Evolutionary conservation across 2,888 invertebrate genomes (phyloP), one percentile per base, ranked within the genome.

Genomic region (Nebria salina): DNA sequence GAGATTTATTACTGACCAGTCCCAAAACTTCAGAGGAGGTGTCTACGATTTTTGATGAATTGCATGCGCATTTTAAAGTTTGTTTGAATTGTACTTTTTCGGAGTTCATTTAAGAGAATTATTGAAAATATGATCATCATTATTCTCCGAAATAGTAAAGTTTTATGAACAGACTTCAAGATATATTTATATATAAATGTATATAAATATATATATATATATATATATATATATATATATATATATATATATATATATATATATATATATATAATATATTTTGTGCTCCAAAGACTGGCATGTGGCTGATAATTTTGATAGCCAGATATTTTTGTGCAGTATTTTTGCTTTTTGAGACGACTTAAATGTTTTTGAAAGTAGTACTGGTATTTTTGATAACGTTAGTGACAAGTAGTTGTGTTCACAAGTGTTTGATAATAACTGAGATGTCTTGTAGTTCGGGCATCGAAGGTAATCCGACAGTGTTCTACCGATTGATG

Each of bases 381-480:
- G 81, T 54, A 54, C 54, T 54, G 11, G 13, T 54, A 54, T 54
- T 11, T 54, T 54, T 54, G 34, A 34, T 34, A 34, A 34, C 34
- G 34, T 34, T 34, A 34, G 34, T 4, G 34, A 34, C 54, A 54
- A 54, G 13, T 54, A 54, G 54, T 13, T 54, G 13, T 13, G 54
- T 54, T 54, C 3, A 13, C 34, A 34, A 34, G 34, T 34, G 34
- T 34, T 34, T 34, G 34, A 34, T 34, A 34, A 34, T 34, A 34
- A 34, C 34, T 34, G 54, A 54, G 54, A 13, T 54, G 54, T 13
- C 54, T 8, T 54, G 54, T 93, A 97, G 97, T 92, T 97, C 97
- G 88, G 97, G 97, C 85, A 98, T 98, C 89, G 97, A 97, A 89
- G 96, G 96, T 90, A 98, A 97, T 90, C 97, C 97, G 82, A 97